Evolutionary conservation across 2,797 vertebrate species (phyloP).

Genomic region (Semaprochilodus insignis): DNA sequence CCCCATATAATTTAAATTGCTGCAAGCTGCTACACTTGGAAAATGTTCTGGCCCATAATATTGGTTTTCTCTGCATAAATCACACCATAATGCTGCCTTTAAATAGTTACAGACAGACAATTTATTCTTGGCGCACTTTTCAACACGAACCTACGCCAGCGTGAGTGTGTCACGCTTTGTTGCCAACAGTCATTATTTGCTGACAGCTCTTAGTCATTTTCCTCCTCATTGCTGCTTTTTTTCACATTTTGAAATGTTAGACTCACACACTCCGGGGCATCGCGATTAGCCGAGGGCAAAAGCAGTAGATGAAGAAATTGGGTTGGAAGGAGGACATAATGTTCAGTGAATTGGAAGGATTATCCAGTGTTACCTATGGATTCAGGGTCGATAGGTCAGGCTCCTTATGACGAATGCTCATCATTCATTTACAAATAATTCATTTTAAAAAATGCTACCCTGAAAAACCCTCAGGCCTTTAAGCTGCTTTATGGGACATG

Average conservation of each 20-base stretch:
- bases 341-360: slow-evolving; percentile 29
- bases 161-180: slow-evolving; percentile 63
- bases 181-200: slow-evolving; percentile 72
- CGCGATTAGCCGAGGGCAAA: slow-evolving; percentile 37
- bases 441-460: too few relatives aligned
- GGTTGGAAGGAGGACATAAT: slow-evolving; percentile 32
- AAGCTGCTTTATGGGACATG: not conserved
- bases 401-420: not conserved
- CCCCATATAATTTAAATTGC: slow-evolving; percentile 74
- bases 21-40: slow-evolving; percentile 78
- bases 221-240: slow-evolving; percentile 62
- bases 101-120: slow-evolving; percentile 82
- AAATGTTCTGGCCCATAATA: slow-evolving; percentile 69
- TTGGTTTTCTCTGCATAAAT: slow-evolving; percentile 74
- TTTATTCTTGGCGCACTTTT: slow-evolving; percentile 77
- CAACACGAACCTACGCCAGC: slow-evolving; percentile 58
- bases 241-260: slow-evolving; percentile 60
- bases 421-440: not conserved
- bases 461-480: not conserved
- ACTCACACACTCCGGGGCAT: slow-evolving; percentile 49
- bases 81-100: slow-evolving; percentile 75
- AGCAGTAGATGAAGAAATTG: slow-evolving; percentile 42
- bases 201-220: slow-evolving; percentile 72
- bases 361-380: not conserved
- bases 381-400: slow-evolving; percentile 8